phyloP scores from a whole-genome alignment of 2,888 invertebrate genomes.

The Pristionchus arcanus region DNA sequence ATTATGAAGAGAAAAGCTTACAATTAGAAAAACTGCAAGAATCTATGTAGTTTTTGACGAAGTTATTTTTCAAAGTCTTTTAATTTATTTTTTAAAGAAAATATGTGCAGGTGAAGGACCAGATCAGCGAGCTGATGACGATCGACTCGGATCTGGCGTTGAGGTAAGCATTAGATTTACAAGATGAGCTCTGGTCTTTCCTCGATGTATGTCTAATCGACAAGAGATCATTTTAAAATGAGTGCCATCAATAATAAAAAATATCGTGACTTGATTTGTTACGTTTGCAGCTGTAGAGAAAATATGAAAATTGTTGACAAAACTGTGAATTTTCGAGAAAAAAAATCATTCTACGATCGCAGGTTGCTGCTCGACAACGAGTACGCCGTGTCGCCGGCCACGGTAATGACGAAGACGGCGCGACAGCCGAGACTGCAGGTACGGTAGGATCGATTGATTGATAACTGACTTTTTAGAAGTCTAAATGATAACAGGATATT shows the following conservation, averaged over 20 bases:
- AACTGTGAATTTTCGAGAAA: too few species aligned
- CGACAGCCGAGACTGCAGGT: conserved; percentile 72
- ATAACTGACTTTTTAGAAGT: too few species aligned
- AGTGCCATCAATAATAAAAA: background rate
- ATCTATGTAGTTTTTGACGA: too few species aligned
- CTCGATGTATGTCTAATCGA: too few species aligned
- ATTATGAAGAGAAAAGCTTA: too few species aligned
- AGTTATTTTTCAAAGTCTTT: too few species aligned
- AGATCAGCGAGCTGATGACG: conserved; percentile 77
- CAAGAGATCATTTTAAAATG: background rate
- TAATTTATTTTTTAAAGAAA: background rate
- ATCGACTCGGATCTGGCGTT: conserved; percentile 77
- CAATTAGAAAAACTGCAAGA: too few species aligned
- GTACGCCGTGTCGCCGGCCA: conserved; percentile 70
- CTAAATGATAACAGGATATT: too few species aligned
- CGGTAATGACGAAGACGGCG: conserved; percentile 75
- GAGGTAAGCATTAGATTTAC: conserved; percentile 44
- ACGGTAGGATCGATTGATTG: conserved; percentile 39
- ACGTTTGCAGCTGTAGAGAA: too few species aligned
- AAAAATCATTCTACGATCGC: background rate
- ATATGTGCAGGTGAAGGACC: conserved; percentile 71
- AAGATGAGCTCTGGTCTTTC: too few species aligned
- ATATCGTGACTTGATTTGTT: too few species aligned
- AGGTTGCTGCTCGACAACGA: conserved; percentile 76
- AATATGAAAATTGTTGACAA: background rate